Evolutionary conservation across 2,113 vertebrate species (phyloP).

Genomic region (Triplophysa rosa): DNA sequence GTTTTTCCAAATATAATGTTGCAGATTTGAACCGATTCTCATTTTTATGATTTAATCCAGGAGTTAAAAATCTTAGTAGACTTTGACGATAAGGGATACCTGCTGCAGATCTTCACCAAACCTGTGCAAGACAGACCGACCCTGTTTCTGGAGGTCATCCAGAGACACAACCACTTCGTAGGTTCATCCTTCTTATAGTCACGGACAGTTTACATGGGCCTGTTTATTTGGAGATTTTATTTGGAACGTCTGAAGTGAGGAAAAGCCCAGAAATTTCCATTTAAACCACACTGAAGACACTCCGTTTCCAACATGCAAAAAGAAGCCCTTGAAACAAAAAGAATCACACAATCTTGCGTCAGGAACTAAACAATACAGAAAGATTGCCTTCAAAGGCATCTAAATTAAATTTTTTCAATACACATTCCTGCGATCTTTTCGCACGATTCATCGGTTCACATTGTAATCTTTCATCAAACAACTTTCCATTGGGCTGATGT

Average conservation of each 20-base stretch:
- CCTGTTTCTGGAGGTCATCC: constrained; percentile 82
- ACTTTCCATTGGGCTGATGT: too few species aligned
- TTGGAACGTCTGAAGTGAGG: constrained; percentile 59
- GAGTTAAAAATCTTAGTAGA: constrained; percentile 82
- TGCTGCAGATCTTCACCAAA: constrained; percentile 85
- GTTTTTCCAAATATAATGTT: not conserved
- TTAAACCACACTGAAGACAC: constrained; percentile 62
- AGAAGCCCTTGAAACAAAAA: not conserved
- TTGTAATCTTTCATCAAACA: too few species aligned
- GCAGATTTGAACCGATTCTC: not conserved
- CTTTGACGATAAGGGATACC: constrained; percentile 82
- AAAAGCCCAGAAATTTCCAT: constrained; percentile 59
- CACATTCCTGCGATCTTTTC: too few species aligned
- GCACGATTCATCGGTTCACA: too few species aligned
- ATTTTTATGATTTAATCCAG: constrained; percentile 54
- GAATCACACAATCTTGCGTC: too few species aligned
- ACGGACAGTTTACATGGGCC: constrained; percentile 64
- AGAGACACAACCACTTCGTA: constrained; percentile 79
- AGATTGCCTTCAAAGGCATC: too few species aligned
- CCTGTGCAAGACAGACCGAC: constrained; percentile 81
- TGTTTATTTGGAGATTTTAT: constrained; percentile 58
- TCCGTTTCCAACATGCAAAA: not conserved
- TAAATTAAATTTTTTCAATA: too few species aligned
- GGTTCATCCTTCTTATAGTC: constrained; percentile 52
- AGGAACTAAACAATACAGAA: too few species aligned